Conservation (phyloP, 2,888 invertebrate genomes). For the Drosophila subsilvestris region DNA sequence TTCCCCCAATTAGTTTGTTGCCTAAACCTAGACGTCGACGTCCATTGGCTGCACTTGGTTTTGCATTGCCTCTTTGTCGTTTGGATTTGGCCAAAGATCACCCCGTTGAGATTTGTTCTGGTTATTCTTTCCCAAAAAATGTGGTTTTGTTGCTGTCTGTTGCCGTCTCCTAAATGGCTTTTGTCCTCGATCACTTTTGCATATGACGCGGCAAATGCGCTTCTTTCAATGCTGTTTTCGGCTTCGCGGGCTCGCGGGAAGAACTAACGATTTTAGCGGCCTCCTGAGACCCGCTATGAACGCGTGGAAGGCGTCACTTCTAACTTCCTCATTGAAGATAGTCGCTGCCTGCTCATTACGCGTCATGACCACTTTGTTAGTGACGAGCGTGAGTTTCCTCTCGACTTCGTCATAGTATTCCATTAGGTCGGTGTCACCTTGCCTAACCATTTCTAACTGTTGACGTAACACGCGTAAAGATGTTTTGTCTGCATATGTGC, state of each 20-base stretch:
- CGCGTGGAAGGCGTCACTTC: slow-evolving; percentile 1
- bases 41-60: neutral
- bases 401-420: neutral
- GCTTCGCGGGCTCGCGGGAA: slow-evolving; percentile 12
- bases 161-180: neutral
- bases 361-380: no score
- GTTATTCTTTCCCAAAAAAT: neutral
- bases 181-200: neutral
- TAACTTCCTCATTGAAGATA: slow-evolving; percentile 8
- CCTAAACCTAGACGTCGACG: no score
- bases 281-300: slow-evolving; percentile 1
- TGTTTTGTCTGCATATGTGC: slow-evolving; percentile 12
- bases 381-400: no score
- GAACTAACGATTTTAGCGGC: slow-evolving; percentile 1
- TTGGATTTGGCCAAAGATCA: neutral
- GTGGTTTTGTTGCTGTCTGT: slow-evolving; percentile 7
- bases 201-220: slow-evolving; percentile 10
- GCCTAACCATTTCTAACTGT: neutral
- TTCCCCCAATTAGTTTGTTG: no score
- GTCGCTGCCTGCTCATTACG: neutral
- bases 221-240: slow-evolving; percentile 9
- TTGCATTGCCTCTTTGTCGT: neutral
- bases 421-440: no score
- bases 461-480: neutral
- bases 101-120: no score